Evolutionary conservation across 2,797 vertebrate genomes (phyloP), one percentile per base, ranked within the genome.

Genomic region (Gallinago stenura): DNA sequence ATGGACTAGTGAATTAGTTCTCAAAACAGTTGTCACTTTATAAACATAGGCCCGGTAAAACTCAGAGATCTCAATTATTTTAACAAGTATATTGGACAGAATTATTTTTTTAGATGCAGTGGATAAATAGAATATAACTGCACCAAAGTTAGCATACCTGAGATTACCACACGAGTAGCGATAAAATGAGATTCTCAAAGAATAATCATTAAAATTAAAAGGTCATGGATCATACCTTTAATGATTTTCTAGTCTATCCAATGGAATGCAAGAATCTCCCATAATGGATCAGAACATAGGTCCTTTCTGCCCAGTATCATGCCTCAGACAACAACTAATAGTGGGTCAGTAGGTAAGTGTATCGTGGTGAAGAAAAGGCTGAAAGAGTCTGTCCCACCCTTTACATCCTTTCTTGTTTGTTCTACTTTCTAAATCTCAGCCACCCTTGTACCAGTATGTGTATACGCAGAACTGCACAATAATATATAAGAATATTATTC

Each of bases 391-490:
- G 21, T 62, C 12, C 12, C 7, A 16, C 4, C 7, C 9, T 75
- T 46, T 45, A 2, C 18, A 43, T 46, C 24, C 16, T 68, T 68
- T 83, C 45, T 21, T 62, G 12, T 62, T 82, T 87, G 7, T 62
- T 72, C 71, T 73, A 19, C 20, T 18, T 66, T 80, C 64, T 87
- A 50, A n/a, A 31, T 87, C 8, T 7, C 25, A 78, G 37, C 2
- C 45, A 37, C 4, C 30, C 1, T 1, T 45, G 9, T 64, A 71
- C 12, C 6, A 43, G 7, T 25, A 53, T 25, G 12, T 0, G 0
- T 72, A 39, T 65, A 69, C 19, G 57, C 25, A 61, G 30, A 69
- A 71, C 28, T n/a, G 4, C 31, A 9, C 11, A 79, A 25, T 37
- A 58, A 48, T 18, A 26, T n/a, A 12, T 14, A 43, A 19, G 28